These are phyloP conservation scores for Brotogeris chrysoptera DNA, from an alignment of 2,797 vertebrate species.

Conservation along the genomic window DNA sequence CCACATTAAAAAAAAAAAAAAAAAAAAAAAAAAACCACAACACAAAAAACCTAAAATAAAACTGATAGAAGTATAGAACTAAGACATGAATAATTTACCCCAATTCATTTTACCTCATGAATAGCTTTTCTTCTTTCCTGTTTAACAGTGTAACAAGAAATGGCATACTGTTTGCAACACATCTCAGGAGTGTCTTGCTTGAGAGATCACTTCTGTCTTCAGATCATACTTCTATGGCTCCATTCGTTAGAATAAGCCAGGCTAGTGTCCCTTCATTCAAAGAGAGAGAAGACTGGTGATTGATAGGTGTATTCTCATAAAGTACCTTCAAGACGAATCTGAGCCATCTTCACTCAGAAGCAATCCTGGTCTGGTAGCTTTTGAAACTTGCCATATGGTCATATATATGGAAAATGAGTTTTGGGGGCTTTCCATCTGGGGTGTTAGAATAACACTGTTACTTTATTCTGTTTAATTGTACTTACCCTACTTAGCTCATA, in stretches of 20 bases:
- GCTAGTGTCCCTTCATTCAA: neutral
- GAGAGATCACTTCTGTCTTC: neutral
- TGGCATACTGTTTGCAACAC: neutral
- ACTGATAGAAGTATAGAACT: neutral
- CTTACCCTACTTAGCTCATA: neutral
- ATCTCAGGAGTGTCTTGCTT: neutral
- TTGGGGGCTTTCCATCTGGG: neutral
- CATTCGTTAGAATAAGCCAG: neutral
- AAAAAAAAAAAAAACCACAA: too few species aligned
- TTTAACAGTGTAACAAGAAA: neutral
- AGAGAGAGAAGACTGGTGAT: neutral
- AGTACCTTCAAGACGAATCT: neutral
- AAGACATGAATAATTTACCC: neutral
- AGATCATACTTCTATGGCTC: neutral
- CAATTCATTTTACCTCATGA: neutral
- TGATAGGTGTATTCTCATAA: neutral
- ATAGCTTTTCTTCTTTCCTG: neutral
- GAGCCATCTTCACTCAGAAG: neutral
- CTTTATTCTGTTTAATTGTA: neutral
- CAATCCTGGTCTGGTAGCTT: neutral
- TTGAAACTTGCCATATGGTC: neutral
- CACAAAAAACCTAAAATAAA: neutral
- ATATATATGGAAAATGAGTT: neutral
- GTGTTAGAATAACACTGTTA: neutral
- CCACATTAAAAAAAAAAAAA: too few species aligned